Base-by-base conservation (phyloP, 2,888 invertebrate genomes). In the Chaitophorus viminalis region DNA sequence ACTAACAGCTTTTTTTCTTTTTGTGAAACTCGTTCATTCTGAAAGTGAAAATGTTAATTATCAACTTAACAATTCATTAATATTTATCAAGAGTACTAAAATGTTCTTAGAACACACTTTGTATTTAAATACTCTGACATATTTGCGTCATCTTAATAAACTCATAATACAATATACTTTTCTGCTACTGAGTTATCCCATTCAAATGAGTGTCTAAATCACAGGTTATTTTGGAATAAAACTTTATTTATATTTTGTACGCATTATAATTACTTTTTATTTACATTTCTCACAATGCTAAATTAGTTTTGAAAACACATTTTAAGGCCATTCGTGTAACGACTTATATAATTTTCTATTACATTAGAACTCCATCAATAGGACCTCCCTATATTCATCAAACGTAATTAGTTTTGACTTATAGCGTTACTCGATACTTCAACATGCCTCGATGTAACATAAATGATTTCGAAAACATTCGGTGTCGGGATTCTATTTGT, bases 291-390 rank as follows among this genome's bases (percentile, higher is more conserved):
- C 46, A 46, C 46, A 46, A 60, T 25, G 21, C 3, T 25, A 60
- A 14, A 46, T 46, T 46, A 46, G 4, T 81, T 68, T 39, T 68
- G 33, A 68, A 36, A 31, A 70, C 46, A 70, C 29, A 46, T 39
- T 25, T 9, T 8, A 36, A 11, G 31, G 36, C 33, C 25, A 70
- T 46, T 29, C 8, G 6, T 2, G 31, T 70, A 39, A 65, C 65
- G 33, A 68, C 46, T 46, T 31, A 31, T 8, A 68, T 46, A 46
- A 46, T 81, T 70, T 68, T 68, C 68, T 39, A 46, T 81, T 81
- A 29, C 65, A 39, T 81, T 81, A 39, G 31, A 46, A 14, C 14
- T 46, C 11, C 14, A 46, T 46, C 70, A 3, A 68, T 46, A 14
- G 46, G 46, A 70, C 36, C 33, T 33, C 29, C 65, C 33, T 46